A percentile compares a stretch with the other conserved stretches of the same genome.
Conservation (phyloP, 2,888 invertebrate species). For the Perizoma affinitatum region DNA sequence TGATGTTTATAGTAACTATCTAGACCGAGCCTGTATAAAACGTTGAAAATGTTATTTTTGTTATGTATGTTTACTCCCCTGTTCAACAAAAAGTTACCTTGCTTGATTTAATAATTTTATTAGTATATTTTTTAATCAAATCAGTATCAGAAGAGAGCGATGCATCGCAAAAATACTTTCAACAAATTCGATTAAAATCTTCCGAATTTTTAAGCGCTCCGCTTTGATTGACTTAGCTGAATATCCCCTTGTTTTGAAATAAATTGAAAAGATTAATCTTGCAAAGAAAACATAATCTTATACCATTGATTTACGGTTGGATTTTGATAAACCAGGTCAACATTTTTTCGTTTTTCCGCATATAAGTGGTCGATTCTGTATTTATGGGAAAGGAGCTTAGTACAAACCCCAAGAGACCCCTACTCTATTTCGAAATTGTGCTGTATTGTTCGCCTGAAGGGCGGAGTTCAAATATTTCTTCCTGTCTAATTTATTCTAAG, state of each 20-base stretch:
- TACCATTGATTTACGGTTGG: constrained; percentile 38
- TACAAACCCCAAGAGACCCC: constrained; percentile 58
- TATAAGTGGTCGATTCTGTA: constrained; percentile 68
- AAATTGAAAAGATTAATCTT: constrained; percentile 36
- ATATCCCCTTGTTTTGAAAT: constrained; percentile 59
- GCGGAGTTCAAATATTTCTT: constrained; percentile 56
- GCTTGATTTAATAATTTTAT: no score
- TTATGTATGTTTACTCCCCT: no score
- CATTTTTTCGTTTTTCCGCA: constrained; percentile 54
- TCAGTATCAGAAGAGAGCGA: constrained; percentile 2
- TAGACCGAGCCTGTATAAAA: no score
- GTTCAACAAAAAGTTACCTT: no score
- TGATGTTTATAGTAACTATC: no score
- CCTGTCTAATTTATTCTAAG: constrained; percentile 58
- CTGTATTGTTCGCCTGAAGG: constrained; percentile 56
- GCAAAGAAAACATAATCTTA: constrained; percentile 42
- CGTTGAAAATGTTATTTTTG: no score
- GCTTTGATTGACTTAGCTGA: constrained; percentile 58
- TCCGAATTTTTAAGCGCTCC: constrained; percentile 45
- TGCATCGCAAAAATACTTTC: constrained; percentile 33
- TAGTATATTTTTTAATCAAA: no score
- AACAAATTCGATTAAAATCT: constrained; percentile 43
- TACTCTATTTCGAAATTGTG: constrained; percentile 68
- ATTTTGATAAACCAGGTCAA: constrained; percentile 35
- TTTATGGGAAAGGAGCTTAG: constrained; percentile 69